Evolutionary conservation across 2,888 invertebrate species (phyloP), one percentile per base, ranked within the genome.

Genomic region (Drepanosiphum platanoidis): DNA sequence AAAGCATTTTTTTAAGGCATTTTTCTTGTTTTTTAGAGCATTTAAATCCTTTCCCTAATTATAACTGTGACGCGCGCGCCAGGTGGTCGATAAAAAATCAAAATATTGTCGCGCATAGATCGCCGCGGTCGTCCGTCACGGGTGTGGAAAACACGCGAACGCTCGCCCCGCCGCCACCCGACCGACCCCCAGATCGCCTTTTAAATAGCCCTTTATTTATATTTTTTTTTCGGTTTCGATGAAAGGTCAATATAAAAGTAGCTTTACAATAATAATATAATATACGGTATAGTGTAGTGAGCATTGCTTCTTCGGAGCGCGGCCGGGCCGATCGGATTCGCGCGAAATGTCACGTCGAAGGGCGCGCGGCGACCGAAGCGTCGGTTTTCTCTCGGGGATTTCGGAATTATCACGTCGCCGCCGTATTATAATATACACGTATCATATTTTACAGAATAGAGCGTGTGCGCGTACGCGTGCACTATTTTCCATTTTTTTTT

Each of bases 181-280:
- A 4, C 30, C 30, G 30, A n/a, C n/a, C n/a, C n/a, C n/a, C n/a
- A n/a, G n/a, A 30, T 71, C 71, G 27, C 71, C 81, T 81, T 80
- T 81, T 32, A 39, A n/a, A 30, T 8, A 22, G n/a, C 30, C 5
- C 4, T 61, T 61, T 80, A 58, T 71, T 18, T 36, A 36, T 22
- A 32, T 71, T 58, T 58, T 61, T 80, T 71, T 71, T 18, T 36
- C 58, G 30, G 39, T 71, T 58, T 58, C 30, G 39, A 81, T 4
- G 61, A 81, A 81, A 81, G 81, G 81, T 81, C 81, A 22, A 34
- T 18, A 13, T n/a, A 61, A 58, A 18, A 61, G n/a, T n/a, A n/a
- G n/a, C n/a, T n/a, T n/a, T n/a, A n/a, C n/a, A n/a, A n/a, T n/a
- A n/a, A n/a, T n/a, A n/a, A n/a, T n/a, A n/a, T n/a, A n/a, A n/a